Conservation (phyloP, 2,113 vertebrate genomes). For the Ailurus styani region DNA sequence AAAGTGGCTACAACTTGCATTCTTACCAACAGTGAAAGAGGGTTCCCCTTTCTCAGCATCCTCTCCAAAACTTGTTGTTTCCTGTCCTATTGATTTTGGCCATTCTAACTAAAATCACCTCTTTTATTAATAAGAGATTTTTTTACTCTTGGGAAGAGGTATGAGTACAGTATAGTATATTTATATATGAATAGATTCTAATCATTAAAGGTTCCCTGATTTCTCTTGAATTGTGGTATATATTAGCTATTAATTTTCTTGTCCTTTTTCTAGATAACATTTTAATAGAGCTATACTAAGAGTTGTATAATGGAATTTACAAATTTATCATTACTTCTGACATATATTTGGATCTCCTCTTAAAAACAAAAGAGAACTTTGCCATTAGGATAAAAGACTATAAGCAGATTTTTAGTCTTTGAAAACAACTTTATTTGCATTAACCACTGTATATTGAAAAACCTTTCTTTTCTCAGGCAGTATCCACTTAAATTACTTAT, state of each 20-base stretch:
- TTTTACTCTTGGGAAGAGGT: background rate
- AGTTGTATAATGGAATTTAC: background rate
- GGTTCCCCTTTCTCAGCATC: no score
- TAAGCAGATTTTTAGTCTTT: background rate
- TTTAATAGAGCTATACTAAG: background rate
- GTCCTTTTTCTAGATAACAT: background rate
- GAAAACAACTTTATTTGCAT: constrained; percentile 16
- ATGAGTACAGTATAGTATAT: background rate
- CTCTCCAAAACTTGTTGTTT: no score
- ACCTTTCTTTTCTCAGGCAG: background rate
- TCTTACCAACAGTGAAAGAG: no score
- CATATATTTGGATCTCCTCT: background rate
- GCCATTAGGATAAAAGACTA: background rate
- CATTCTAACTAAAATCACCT: background rate
- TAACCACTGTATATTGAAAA: background rate
- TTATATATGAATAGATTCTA: background rate
- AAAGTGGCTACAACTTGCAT: no score
- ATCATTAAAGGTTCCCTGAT: background rate
- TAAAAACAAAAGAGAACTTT: constrained; percentile 15
- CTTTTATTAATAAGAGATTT: background rate
- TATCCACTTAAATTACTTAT: background rate
- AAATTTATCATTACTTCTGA: background rate
- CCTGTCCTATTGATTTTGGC: no score
- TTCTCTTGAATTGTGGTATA: background rate
- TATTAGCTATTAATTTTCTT: background rate